These are phyloP conservation scores for Argentina silus DNA, from an alignment of 2,797 vertebrate species.

Conservation along the genomic window DNA sequence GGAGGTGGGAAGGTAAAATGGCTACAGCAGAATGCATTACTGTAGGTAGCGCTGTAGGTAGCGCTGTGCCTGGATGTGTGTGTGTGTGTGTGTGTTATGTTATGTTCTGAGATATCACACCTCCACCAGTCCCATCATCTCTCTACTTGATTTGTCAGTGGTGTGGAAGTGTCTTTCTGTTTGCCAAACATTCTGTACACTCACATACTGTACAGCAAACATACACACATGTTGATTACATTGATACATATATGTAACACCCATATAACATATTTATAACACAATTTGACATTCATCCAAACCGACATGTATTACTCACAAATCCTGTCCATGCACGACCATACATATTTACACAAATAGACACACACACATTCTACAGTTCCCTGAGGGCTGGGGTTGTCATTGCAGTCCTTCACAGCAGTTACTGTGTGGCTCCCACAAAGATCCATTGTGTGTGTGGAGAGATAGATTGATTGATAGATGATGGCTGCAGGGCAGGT, in stretches of 20 bases:
- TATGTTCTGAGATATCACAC: neutral
- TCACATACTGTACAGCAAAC: too few species aligned
- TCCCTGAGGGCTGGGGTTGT: constrained; percentile 61
- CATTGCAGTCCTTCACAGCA: constrained; percentile 64
- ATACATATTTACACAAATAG: constrained; percentile 7
- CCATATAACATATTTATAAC: neutral
- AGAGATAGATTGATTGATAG: constrained; percentile 72
- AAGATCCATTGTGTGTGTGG: constrained; percentile 21
- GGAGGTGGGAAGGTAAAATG: constrained; percentile 57
- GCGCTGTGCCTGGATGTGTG: constrained; percentile 50
- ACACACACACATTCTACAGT: constrained; percentile 23
- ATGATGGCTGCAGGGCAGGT: constrained; percentile 72
- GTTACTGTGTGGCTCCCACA: constrained; percentile 57
- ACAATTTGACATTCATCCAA: neutral
- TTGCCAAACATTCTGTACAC: too few species aligned
- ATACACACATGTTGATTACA: too few species aligned
- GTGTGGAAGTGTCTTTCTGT: too few species aligned
- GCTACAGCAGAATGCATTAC: constrained; percentile 71
- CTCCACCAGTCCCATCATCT: neutral
- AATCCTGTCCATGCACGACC: constrained; percentile 50
- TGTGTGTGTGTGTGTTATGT: constrained; percentile 1
- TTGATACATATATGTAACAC: neutral
- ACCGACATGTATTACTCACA: constrained; percentile 69
- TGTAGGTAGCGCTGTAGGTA: constrained; percentile 44
- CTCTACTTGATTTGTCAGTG: too few species aligned